Conservation (phyloP, 2,888 invertebrate species). For the Cenopis cana region DNA sequence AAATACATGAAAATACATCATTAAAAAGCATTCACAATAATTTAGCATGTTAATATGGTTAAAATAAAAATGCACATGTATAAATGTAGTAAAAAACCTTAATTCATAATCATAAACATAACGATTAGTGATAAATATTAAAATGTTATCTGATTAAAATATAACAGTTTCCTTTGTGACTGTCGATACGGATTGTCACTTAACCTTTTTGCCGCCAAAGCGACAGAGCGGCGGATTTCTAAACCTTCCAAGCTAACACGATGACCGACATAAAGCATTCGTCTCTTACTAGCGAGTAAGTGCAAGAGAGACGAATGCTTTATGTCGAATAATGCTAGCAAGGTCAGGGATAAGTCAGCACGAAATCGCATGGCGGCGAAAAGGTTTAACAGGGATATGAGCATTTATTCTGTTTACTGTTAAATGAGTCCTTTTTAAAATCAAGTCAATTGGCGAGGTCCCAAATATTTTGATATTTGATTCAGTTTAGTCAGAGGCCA, state of each 20-base stretch:
- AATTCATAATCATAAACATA: constrained; percentile 71
- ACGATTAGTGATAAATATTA: constrained; percentile 63
- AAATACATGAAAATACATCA: constrained; percentile 58
- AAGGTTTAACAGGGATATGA: constrained; percentile 18
- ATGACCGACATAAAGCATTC: neutral
- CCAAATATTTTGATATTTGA: constrained; percentile 63
- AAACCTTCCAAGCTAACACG: neutral
- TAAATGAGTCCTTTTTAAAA: constrained; percentile 71
- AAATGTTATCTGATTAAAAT: constrained; percentile 82
- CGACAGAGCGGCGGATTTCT: neutral
- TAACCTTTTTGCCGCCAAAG: constrained; percentile 13
- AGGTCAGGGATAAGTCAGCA: neutral
- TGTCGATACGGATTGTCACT: constrained; percentile 29
- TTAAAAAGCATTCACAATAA: constrained; percentile 69
- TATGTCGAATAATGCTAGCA: neutral
- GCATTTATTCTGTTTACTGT: constrained; percentile 50
- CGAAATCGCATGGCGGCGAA: neutral
- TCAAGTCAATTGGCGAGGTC: constrained; percentile 73
- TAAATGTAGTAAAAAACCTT: constrained; percentile 57
- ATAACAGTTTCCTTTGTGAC: constrained; percentile 45
- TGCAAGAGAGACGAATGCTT: neutral
- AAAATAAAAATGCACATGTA: constrained; percentile 74
- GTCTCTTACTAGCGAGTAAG: neutral
- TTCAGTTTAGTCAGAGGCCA: constrained; percentile 64
- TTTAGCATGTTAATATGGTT: constrained; percentile 82